These are phyloP conservation scores for Elachura formosa DNA, from an alignment of 2,113 vertebrate genomes.

Conservation along the genomic window DNA sequence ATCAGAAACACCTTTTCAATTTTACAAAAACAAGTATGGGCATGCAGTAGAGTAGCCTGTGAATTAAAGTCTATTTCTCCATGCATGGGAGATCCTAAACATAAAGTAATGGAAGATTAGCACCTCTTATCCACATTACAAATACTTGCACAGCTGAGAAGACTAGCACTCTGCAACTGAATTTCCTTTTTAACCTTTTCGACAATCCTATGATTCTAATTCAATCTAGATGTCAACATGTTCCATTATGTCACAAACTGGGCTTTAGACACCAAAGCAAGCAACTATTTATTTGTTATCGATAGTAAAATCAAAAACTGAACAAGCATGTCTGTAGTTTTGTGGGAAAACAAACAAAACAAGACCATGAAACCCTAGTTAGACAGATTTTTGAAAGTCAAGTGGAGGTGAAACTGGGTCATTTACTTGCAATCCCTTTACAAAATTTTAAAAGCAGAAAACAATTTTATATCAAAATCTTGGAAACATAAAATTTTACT, in stretches of 20 bases:
- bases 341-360: not conserved
- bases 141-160: not conserved
- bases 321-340: not conserved
- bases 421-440: not conserved
- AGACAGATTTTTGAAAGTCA: not conserved
- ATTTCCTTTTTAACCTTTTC: not conserved
- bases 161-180: not conserved
- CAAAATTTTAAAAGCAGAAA: not conserved
- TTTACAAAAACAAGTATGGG: not conserved
- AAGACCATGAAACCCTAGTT: not conserved
- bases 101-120: not conserved
- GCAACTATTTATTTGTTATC: not conserved
- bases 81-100: not conserved
- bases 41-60: not conserved
- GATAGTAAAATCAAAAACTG: not conserved
- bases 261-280: not conserved
- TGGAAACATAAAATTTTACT: not conserved
- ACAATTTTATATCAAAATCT: not conserved
- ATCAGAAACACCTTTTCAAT: not conserved
- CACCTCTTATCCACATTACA: not conserved
- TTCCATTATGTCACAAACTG: not conserved
- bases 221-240: not conserved
- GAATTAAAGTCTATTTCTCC: not conserved
- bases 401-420: not conserved
- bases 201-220: not conserved